Percentiles rank a stretch among this genome's conserved stretches.
Conservation (phyloP, 2,888 invertebrate species). For the Diabrotica balteata region DNA sequence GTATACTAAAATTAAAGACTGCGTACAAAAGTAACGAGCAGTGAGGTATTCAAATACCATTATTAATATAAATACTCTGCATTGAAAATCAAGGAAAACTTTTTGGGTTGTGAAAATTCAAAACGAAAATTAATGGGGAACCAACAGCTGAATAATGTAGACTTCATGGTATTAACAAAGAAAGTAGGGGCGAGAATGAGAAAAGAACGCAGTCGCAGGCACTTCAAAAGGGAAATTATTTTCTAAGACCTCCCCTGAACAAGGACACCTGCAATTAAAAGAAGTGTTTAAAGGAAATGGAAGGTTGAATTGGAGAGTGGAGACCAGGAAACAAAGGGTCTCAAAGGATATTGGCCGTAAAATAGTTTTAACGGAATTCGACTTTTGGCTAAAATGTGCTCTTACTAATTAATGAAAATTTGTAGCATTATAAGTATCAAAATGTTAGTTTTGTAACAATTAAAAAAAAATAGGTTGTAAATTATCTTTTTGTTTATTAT, state of each 20-base stretch:
- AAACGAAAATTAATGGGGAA: slow-evolving; percentile 54
- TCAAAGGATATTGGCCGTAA: slow-evolving; percentile 15
- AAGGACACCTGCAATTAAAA: slow-evolving; percentile 30
- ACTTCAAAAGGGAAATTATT: slow-evolving; percentile 32
- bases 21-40: slow-evolving; percentile 28
- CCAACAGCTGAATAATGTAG: slow-evolving; percentile 49
- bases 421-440: no score
- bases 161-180: slow-evolving; percentile 50
- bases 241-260: slow-evolving; percentile 26
- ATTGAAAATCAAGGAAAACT: slow-evolving; percentile 32
- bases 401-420: no score
- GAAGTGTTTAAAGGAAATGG: slow-evolving; percentile 28
- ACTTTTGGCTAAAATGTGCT: no score
- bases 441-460: no score
- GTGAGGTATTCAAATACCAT: slow-evolving; percentile 31
- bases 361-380: not conserved
- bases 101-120: slow-evolving; percentile 41
- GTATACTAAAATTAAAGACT: slow-evolving; percentile 31
- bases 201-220: slow-evolving; percentile 38
- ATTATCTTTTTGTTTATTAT: no score
- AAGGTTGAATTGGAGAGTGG: slow-evolving; percentile 11
- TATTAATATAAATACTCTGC: slow-evolving; percentile 32
- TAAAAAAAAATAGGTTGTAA: no score
- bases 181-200: slow-evolving; percentile 40
- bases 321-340: slow-evolving; percentile 11